Evolutionary conservation across 2,113 vertebrate species (phyloP).

Genomic region (Neogale vison): DNA sequence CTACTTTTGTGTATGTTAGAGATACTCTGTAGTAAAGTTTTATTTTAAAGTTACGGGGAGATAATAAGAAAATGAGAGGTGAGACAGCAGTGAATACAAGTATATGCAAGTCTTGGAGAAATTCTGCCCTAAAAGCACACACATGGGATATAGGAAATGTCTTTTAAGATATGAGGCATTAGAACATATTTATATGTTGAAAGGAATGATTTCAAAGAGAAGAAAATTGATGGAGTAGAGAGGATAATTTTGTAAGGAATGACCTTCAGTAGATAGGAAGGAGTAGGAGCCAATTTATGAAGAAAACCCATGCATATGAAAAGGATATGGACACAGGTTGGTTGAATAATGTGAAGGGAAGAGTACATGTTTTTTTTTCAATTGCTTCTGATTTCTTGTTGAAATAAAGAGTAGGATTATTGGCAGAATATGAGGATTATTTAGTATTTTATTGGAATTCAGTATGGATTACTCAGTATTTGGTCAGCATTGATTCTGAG

Average conservation of each 20-base stretch:
- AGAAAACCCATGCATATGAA: not conserved
- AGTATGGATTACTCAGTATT: not conserved
- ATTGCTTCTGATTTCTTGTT: not conserved
- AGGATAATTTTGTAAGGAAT: not conserved
- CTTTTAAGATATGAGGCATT: not conserved
- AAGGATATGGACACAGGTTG: not conserved
- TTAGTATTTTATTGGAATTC: not conserved
- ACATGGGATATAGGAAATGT: not conserved
- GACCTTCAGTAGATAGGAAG: not conserved
- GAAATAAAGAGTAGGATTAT: not conserved
- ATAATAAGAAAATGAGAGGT: not conserved
- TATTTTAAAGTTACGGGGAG: not conserved
- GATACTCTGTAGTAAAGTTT: not conserved
- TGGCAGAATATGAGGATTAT: not conserved
- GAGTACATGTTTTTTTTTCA: not conserved
- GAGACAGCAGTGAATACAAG: not conserved
- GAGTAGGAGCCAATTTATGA: not conserved
- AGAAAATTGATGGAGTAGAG: not conserved
- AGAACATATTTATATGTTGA: not conserved
- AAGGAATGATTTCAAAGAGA: constrained; percentile 6
- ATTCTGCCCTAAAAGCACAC: not conserved
- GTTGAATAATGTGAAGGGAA: not conserved
- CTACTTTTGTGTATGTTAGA: not conserved
- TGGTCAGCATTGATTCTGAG: not conserved
- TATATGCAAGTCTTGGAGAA: not conserved